Conservation (phyloP, 37 sponge, comb jelly and placozoan genomes). For the Beroe ovata region DNA sequence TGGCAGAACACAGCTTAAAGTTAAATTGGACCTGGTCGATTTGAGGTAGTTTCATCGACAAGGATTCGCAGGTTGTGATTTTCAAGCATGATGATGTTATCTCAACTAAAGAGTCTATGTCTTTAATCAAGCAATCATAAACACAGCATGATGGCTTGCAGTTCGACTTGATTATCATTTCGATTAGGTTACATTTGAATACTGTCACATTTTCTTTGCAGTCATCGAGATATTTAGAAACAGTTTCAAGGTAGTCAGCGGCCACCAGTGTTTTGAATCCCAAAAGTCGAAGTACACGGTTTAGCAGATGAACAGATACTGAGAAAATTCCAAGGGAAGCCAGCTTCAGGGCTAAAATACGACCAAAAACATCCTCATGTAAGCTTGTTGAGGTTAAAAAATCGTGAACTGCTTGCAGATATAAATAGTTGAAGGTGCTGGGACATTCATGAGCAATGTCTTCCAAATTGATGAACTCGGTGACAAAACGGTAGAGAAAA, state of each 20-base stretch:
- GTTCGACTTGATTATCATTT: not conserved
- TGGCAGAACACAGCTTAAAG: not conserved
- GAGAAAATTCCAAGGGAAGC: not conserved
- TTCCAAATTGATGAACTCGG: not conserved
- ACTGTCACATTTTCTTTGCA: not conserved
- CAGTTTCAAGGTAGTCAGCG: not conserved
- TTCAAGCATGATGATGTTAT: not conserved
- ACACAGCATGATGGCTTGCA: not conserved
- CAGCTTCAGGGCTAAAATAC: not conserved
- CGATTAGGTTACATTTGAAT: not conserved
- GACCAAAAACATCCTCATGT: not conserved
- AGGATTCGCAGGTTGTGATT: not conserved
- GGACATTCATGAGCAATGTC: conserved; percentile 21
- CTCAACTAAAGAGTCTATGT: not conserved
- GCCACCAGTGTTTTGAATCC: not conserved
- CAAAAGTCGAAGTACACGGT: not conserved
- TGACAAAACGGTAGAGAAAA: conserved; percentile 2
- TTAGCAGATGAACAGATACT: not conserved
- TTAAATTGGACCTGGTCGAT: conserved; percentile 43
- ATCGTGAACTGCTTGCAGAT: conserved; percentile 4
- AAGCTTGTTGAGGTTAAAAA: not conserved
- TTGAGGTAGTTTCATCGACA: not conserved
- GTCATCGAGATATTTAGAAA: not conserved
- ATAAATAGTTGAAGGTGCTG: conserved; percentile 1
- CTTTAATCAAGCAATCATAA: not conserved